Evolutionary conservation across 2,888 invertebrate species (phyloP).

Genomic region (Malacosoma neustria): DNA sequence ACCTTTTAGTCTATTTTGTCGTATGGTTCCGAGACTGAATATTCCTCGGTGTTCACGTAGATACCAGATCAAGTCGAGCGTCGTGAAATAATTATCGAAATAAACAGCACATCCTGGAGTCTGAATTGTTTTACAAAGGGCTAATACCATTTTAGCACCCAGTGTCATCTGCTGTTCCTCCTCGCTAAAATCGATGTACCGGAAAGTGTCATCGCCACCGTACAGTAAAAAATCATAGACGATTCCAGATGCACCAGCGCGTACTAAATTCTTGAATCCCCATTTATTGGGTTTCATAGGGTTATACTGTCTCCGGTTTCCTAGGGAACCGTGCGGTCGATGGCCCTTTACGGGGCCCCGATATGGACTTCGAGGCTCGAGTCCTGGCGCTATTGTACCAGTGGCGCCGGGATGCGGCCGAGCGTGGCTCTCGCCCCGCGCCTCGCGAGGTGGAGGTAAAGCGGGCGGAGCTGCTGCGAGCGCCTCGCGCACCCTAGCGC

Average conservation of each 20-base stretch:
- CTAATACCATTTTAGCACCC: conserved; percentile 16
- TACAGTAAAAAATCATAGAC: conserved; percentile 16
- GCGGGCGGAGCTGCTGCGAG: too few relatives aligned
- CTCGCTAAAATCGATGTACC: conserved; percentile 3
- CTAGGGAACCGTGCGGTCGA: too few relatives aligned
- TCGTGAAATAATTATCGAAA: conserved; percentile 11
- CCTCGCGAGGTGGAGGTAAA: too few relatives aligned
- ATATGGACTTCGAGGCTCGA: too few relatives aligned
- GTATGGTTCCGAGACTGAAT: too few relatives aligned
- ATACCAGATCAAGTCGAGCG: conserved; percentile 3
- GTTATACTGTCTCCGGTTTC: conserved; percentile 18
- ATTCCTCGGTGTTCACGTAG: background rate
- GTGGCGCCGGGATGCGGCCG: too few relatives aligned
- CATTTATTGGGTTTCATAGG: conserved; percentile 20
- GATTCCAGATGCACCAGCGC: conserved; percentile 16
- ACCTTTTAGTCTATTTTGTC: too few relatives aligned
- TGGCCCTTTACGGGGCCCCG: too few relatives aligned
- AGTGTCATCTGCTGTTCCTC: conserved; percentile 8
- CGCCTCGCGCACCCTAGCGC: too few relatives aligned
- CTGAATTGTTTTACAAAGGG: conserved; percentile 13
- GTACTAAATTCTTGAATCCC: conserved; percentile 20
- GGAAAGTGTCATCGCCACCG: conserved; percentile 24
- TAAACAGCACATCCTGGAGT: conserved; percentile 10
- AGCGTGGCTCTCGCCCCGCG: too few relatives aligned
- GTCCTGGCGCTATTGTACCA: too few relatives aligned